A percentile compares a stretch with the other conserved stretches of the same genome.
phyloP scores from a whole-genome alignment of 2,888 invertebrate species.

The Alentia gelatinosa region DNA sequence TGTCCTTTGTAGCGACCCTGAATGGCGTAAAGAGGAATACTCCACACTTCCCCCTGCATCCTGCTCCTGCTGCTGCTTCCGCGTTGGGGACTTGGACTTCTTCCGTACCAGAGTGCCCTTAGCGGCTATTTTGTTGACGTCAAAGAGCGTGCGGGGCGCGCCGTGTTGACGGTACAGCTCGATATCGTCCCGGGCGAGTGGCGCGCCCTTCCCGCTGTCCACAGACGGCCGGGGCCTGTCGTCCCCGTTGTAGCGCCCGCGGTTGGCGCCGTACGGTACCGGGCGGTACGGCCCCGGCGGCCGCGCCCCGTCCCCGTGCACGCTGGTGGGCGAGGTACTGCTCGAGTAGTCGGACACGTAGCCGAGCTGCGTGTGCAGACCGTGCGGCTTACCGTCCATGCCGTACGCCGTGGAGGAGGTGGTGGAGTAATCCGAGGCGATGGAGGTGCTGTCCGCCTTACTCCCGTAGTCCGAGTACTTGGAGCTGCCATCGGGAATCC shows the following conservation, averaged over 20 bases:
- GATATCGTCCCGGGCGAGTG: conserved; percentile 35
- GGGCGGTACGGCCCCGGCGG: not conserved
- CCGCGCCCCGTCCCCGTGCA: conserved; percentile 3
- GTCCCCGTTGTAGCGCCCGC: conserved; percentile 13
- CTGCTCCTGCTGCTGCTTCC: not conserved
- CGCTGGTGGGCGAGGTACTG: conserved; percentile 56
- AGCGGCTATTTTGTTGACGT: conserved; percentile 24
- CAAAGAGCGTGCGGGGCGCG: conserved; percentile 13
- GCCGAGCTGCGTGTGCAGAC: not conserved
- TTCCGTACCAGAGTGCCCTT: conserved; percentile 50
- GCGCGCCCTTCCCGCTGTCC: not conserved
- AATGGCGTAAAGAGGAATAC: not conserved
- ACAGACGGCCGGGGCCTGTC: not conserved
- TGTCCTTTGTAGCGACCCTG: conserved; percentile 51
- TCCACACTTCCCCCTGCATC: conserved; percentile 4
- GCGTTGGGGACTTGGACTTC: conserved; percentile 17
- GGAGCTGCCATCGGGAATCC: conserved; percentile 30
- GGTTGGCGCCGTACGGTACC: conserved; percentile 7
- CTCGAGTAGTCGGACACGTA: conserved; percentile 58
- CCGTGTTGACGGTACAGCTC: conserved; percentile 33
- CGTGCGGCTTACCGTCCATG: conserved; percentile 40
- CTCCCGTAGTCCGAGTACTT: conserved; percentile 53
- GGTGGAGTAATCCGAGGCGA: conserved; percentile 66
- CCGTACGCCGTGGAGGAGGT: conserved; percentile 59
- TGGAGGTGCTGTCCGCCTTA: conserved; percentile 55